Conservation (phyloP, 2,888 invertebrate genomes). For the Margaritifera margaritifera region DNA sequence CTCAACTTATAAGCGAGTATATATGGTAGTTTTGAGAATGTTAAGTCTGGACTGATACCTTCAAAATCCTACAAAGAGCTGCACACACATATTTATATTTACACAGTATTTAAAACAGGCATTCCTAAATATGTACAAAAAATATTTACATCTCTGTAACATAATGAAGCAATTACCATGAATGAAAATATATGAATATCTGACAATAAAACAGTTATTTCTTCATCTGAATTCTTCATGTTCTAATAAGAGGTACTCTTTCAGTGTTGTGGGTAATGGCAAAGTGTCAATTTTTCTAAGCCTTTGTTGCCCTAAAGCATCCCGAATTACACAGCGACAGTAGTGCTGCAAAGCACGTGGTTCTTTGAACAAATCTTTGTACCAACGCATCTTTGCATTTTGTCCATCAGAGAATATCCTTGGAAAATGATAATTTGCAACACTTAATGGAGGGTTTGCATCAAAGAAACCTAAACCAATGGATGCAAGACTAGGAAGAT, state of each 20-base stretch:
- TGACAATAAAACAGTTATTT: too few relatives aligned
- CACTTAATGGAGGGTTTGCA: slow-evolving; percentile 25
- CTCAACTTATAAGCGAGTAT: too few relatives aligned
- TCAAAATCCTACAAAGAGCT: too few relatives aligned
- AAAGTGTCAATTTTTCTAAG: slow-evolving; percentile 55
- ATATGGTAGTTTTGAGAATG: too few relatives aligned
- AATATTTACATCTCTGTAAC: too few relatives aligned
- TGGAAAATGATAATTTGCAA: slow-evolving; percentile 23
- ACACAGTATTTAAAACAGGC: too few relatives aligned
- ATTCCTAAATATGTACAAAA: too few relatives aligned
- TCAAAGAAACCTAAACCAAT: slow-evolving; percentile 31
- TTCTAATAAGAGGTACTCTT: slow-evolving; percentile 55
- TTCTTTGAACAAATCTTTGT: slow-evolving; percentile 51
- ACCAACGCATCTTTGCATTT: slow-evolving; percentile 60
- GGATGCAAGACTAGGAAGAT: slow-evolving; percentile 55
- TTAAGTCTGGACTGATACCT: too few relatives aligned
- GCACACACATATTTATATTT: too few relatives aligned
- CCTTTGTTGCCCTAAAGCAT: slow-evolving; percentile 51
- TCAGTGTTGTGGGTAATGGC: slow-evolving; percentile 62
- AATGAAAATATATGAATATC: too few relatives aligned
- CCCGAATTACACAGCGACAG: slow-evolving; percentile 62
- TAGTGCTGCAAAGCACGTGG: slow-evolving; percentile 67
- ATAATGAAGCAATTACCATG: too few relatives aligned
- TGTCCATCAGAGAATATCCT: slow-evolving; percentile 36
- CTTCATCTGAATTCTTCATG: slow-evolving; percentile 32